These are phyloP conservation scores for Melolontha melolontha DNA, from an alignment of 2,888 invertebrate species.

Conservation along the genomic window DNA sequence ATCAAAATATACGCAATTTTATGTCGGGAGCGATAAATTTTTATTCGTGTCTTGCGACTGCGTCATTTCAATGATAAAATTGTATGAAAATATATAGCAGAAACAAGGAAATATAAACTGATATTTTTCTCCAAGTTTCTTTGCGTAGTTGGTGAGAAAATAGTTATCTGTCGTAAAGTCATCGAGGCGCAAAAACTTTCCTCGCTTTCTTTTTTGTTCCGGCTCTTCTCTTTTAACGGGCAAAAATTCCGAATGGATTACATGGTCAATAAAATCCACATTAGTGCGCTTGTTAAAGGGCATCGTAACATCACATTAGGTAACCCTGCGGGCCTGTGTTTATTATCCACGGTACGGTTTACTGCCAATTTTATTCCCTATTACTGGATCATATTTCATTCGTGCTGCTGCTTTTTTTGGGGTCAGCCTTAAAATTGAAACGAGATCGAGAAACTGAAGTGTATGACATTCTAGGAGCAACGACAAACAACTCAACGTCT, in stretches of 20 bases:
- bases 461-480: conserved; percentile 11
- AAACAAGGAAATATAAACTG: not conserved
- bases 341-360: conserved; percentile 57
- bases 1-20: conserved; percentile 34
- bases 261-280: conserved; percentile 60
- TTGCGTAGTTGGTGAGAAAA: not conserved
- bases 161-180: conserved; percentile 18
- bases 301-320: conserved; percentile 57
- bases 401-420: not conserved
- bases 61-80: conserved; percentile 19
- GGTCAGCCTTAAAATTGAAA: conserved; percentile 46
- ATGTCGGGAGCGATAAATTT: conserved; percentile 26
- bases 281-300: conserved; percentile 59
- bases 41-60: conserved; percentile 31
- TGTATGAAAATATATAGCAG: conserved; percentile 2
- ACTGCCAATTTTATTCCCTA: conserved; percentile 56
- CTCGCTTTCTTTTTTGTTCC: not conserved
- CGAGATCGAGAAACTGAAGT: conserved; percentile 6
- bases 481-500: conserved; percentile 29
- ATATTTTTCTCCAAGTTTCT: not conserved
- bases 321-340: conserved; percentile 53
- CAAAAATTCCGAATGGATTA: conserved; percentile 59
- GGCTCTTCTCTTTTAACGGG: conserved; percentile 4
- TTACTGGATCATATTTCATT: conserved; percentile 58
- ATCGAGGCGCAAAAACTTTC: conserved; percentile 10